Evolutionary conservation across 2,888 invertebrate genomes (phyloP), one percentile per base, ranked within the genome.

Genomic region (Epiblema foenella): DNA sequence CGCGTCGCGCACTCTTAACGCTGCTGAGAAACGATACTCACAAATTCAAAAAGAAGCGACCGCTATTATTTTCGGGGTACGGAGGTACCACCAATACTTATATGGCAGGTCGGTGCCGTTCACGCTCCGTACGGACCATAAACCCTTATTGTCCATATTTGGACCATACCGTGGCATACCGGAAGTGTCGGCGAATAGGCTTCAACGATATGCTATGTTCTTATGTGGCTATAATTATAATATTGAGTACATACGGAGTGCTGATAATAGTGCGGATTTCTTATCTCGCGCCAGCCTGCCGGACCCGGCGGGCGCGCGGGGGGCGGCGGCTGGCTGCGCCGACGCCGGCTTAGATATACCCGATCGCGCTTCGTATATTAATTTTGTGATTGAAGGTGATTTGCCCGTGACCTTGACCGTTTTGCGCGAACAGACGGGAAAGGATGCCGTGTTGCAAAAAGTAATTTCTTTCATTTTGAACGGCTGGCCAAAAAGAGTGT

Each of bases 321-420:
- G 17, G 39, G 18, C 12, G 39, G n/a, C 54, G 39, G 12, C 5
- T 12, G 20, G 42, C 60, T 8, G 42, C 60, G 24, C 20, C 17
- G 15, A 20, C 46, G 46, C 46, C 9, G 52, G 8, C 11, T 2
- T 7, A 52, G 52, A 52, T 5, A 20, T 20, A 20, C 20, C 33
- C 54, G 71, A 71, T 20, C 49, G 64, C 10, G 67, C 71, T 3
- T 12, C 67, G 0, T 67, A 67, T 18, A 29, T 62, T 12, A 10
- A 20, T 49, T 71, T 63, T 37, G 63, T 71, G 2, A 15, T 46
- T 2, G 63, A 67, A 2, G 66, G 64, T 8, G 24, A 39, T 10
- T 62, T 64, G 17, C 67, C 67, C n/a, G 42, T 71, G 10, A 54
- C 66, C 12, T 15, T 56, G 24, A 9, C 12, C 5, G 57, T 67